A percentile compares a stretch with the other conserved stretches of the same genome.
Conservation (phyloP, 2,797 vertebrate species). For the Gobionotothen gibberifrons region DNA sequence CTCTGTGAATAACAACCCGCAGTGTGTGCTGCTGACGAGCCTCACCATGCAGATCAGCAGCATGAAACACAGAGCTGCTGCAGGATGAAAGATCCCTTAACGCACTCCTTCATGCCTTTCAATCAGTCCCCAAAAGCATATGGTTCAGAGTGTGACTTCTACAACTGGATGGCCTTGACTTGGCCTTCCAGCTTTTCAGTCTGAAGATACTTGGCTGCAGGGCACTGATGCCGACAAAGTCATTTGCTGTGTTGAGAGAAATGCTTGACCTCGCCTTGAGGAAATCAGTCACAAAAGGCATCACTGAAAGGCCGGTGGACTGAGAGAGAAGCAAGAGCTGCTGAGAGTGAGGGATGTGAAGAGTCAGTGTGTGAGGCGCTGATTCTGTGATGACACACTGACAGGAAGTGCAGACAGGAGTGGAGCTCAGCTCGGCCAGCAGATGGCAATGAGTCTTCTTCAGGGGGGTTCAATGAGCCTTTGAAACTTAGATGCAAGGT, state of each 20-base stretch:
- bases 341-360: conserved; percentile 1
- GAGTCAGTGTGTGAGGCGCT: neutral
- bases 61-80: conserved; percentile 53
- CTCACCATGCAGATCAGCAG: conserved; percentile 71
- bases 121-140: conserved; percentile 39
- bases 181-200: conserved; percentile 32
- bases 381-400: conserved; percentile 20
- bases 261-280: neutral
- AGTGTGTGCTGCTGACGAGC: conserved; percentile 53
- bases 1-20: conserved; percentile 50
- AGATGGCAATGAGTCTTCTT: conserved; percentile 74
- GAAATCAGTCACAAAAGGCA: conserved; percentile 8
- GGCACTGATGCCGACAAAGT: conserved; percentile 13
- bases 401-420: conserved; percentile 25
- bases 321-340: conserved; percentile 11
- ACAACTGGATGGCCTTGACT: conserved; percentile 60
- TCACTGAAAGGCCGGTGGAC: conserved; percentile 2
- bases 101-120: conserved; percentile 44
- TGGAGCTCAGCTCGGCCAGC: conserved; percentile 58
- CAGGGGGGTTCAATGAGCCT: conserved; percentile 31
- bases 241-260: neutral
- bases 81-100: conserved; percentile 68
- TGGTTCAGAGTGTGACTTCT: conserved; percentile 25
- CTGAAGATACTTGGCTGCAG: neutral
- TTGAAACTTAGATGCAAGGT: conserved; percentile 6